phyloP scores from a whole-genome alignment of 2,797 vertebrate species.

The Siniperca obscura region DNA sequence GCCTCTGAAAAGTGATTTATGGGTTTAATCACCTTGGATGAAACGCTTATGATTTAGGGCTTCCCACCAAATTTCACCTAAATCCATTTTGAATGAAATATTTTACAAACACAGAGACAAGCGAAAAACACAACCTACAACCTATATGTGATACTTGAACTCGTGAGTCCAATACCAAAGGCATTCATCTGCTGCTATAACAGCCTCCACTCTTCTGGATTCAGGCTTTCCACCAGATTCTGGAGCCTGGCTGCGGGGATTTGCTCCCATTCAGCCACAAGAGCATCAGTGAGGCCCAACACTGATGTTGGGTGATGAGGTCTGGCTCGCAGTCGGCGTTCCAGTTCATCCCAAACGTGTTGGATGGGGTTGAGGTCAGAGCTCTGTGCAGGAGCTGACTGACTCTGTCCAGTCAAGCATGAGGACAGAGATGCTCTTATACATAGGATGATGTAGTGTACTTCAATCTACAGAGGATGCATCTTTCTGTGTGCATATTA shows the following conservation, averaged over 20 bases:
- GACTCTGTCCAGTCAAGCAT: no score
- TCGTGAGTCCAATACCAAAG: background rate
- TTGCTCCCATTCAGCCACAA: background rate
- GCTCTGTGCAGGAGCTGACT: background rate
- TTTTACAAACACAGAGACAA: background rate
- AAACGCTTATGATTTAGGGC: background rate
- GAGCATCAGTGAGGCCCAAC: background rate
- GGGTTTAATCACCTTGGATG: background rate
- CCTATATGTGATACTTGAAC: background rate
- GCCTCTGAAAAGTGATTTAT: background rate
- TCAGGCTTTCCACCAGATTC: background rate
- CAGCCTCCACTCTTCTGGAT: background rate
- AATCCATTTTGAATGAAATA: background rate
- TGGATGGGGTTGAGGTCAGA: background rate
- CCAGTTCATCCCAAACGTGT: background rate
- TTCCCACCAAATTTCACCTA: background rate
- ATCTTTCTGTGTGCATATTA: background rate
- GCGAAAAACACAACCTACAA: background rate
- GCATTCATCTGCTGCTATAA: background rate
- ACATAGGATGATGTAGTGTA: no score
- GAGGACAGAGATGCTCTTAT: no score
- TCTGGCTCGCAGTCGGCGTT: background rate
- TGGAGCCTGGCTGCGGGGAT: background rate
- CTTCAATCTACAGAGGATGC: background rate
- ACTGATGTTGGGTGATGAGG: background rate